Conservation (phyloP, 2,113 vertebrate species). For the Pao palembangensis region DNA sequence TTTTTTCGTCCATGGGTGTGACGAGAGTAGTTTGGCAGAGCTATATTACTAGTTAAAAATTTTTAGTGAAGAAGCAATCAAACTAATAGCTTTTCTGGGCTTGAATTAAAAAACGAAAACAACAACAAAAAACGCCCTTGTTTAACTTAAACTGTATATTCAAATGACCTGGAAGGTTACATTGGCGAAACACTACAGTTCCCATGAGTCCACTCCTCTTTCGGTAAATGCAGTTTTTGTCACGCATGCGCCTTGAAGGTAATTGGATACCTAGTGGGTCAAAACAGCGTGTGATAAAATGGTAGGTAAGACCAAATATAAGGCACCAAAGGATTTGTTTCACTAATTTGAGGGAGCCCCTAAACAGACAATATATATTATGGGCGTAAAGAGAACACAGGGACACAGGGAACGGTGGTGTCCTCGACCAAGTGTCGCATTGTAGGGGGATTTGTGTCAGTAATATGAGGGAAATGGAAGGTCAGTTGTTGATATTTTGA, state of each 20-base stretch:
- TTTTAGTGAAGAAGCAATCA: too few species aligned
- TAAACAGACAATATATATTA: neutral
- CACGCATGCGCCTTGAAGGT: conserved; percentile 66
- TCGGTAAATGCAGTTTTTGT: conserved; percentile 46
- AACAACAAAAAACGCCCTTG: too few species aligned
- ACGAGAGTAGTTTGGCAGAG: neutral
- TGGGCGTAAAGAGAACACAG: neutral
- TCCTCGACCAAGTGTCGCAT: conserved; percentile 62
- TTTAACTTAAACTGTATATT: too few species aligned
- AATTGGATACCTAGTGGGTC: conserved; percentile 73
- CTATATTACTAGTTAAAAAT: neutral
- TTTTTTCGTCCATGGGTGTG: neutral
- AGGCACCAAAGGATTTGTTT: conserved; percentile 40
- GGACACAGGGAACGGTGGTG: conserved; percentile 20
- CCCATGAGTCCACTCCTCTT: conserved; percentile 18
- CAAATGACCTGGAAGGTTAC: too few species aligned
- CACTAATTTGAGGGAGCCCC: conserved; percentile 19
- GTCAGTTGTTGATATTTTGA: conserved; percentile 82
- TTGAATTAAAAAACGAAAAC: too few species aligned
- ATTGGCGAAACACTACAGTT: conserved; percentile 43
- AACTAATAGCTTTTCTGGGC: too few species aligned
- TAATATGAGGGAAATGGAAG: conserved; percentile 70
- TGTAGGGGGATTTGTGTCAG: conserved; percentile 53
- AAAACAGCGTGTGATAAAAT: conserved; percentile 81
- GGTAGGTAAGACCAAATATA: conserved; percentile 74